Evolutionary conservation across 2,797 vertebrate species (phyloP).

Genomic region (Botia kubotai): DNA sequence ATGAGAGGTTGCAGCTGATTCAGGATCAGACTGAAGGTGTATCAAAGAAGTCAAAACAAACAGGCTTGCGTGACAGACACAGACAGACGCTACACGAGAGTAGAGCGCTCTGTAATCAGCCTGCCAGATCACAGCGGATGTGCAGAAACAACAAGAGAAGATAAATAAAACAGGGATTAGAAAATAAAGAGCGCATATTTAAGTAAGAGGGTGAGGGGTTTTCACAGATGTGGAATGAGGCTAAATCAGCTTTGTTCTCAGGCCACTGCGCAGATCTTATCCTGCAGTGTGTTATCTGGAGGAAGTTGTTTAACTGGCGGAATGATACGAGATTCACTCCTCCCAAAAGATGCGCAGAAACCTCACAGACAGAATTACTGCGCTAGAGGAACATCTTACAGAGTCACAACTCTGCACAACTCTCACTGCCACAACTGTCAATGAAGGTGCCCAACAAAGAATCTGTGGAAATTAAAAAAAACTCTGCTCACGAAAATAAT

Average conservation of each 20-base stretch:
- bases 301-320: constrained; percentile 50
- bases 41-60: constrained; percentile 54
- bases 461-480: too few relatives aligned
- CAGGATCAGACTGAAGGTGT: constrained; percentile 13
- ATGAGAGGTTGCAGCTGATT: constrained; percentile 4
- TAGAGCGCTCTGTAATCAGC: constrained; percentile 42
- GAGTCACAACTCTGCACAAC: background rate
- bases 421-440: background rate
- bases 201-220: background rate
- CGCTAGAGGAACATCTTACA: background rate
- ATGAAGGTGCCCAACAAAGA: too few relatives aligned
- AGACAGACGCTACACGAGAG: constrained; percentile 41
- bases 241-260: constrained; percentile 11
- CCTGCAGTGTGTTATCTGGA: constrained; percentile 33
- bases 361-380: constrained; percentile 15
- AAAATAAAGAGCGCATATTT: background rate
- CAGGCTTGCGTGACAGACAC: constrained; percentile 56
- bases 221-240: background rate
- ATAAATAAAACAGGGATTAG: constrained; percentile 22
- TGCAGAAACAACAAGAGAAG: constrained; percentile 32
- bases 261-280: constrained; percentile 35
- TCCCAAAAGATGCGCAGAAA: constrained; percentile 16
- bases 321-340: constrained; percentile 38
- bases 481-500: too few relatives aligned
- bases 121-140: constrained; percentile 48